Evolutionary conservation across 2,888 invertebrate genomes (phyloP).

Genomic region (Drosophila cognata): DNA sequence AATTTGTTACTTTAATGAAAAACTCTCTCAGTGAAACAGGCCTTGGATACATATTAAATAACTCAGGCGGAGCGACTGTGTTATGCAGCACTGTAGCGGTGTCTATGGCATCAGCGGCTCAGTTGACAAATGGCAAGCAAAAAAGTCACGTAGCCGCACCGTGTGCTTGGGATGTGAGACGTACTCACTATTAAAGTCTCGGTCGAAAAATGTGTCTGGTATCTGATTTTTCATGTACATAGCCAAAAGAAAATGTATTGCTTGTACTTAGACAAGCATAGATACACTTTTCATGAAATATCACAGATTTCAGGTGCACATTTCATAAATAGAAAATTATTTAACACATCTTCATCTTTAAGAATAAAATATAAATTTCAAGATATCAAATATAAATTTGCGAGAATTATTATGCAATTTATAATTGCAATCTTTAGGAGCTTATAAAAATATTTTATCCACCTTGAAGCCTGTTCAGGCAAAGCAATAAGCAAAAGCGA

Average conservation of each 20-base stretch:
- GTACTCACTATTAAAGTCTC: conserved; percentile 38
- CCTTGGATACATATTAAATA: conserved; percentile 61
- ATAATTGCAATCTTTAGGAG: background rate
- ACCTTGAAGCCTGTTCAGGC: background rate
- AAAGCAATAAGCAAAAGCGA: background rate
- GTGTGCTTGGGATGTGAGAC: conserved; percentile 46
- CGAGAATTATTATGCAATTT: background rate
- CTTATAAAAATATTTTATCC: background rate
- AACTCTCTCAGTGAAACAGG: conserved; percentile 55
- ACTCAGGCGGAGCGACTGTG: conserved; percentile 30
- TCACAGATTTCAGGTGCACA: background rate
- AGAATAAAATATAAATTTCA: background rate
- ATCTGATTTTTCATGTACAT: conserved; percentile 27
- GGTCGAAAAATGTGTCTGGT: conserved; percentile 20
- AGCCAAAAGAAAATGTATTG: conserved; percentile 1
- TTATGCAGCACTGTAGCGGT: conserved; percentile 6
- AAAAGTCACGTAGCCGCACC: conserved; percentile 64
- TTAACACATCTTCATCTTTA: background rate
- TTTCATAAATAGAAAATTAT: background rate
- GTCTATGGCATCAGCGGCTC: conserved; percentile 5
- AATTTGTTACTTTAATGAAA: conserved; percentile 76
- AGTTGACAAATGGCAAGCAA: conserved; percentile 43
- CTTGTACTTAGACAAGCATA: background rate
- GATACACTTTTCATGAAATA: background rate
- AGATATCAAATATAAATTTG: background rate